Evolutionary conservation across 53 echinoderm and acorn worm species (phyloP).

Genomic region (Glandiceps talaboti): DNA sequence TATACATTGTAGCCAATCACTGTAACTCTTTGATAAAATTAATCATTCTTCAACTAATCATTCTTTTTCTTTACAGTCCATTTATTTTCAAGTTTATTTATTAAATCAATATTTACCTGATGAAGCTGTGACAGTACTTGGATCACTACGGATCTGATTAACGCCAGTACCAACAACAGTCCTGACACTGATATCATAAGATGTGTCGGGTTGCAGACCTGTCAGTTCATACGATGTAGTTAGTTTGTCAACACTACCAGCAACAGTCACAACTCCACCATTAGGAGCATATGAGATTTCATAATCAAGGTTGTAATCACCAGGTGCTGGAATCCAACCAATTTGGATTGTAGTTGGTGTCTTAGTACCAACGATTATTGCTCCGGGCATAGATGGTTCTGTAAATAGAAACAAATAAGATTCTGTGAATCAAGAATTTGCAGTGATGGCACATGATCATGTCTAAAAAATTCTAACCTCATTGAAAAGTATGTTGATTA

Average conservation of each 20-base stretch:
- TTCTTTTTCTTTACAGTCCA: too few relatives aligned
- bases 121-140: not conserved
- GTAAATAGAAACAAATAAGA: too few relatives aligned
- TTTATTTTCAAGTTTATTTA: too few relatives aligned
- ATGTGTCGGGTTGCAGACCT: conserved; percentile 23
- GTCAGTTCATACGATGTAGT: not conserved
- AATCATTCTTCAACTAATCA: too few relatives aligned
- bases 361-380: conserved; percentile 10
- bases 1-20: too few relatives aligned
- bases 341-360: conserved; percentile 40
- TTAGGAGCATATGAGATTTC: not conserved
- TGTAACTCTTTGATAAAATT: too few relatives aligned
- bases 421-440: too few relatives aligned
- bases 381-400: conserved; percentile 37
- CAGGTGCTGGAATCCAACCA: conserved; percentile 34
- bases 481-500: too few relatives aligned
- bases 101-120: conserved; percentile 39
- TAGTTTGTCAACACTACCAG: not conserved
- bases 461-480: too few relatives aligned
- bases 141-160: conserved; percentile 20
- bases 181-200: conserved; percentile 15
- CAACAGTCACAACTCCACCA: not conserved
- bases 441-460: too few relatives aligned
- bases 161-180: conserved; percentile 24
- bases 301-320: conserved; percentile 24